Percentiles rank a stretch among this genome's conserved stretches.
phyloP scores from a whole-genome alignment of 2,797 vertebrate genomes.

The Pseudochaenichthys georgianus region DNA sequence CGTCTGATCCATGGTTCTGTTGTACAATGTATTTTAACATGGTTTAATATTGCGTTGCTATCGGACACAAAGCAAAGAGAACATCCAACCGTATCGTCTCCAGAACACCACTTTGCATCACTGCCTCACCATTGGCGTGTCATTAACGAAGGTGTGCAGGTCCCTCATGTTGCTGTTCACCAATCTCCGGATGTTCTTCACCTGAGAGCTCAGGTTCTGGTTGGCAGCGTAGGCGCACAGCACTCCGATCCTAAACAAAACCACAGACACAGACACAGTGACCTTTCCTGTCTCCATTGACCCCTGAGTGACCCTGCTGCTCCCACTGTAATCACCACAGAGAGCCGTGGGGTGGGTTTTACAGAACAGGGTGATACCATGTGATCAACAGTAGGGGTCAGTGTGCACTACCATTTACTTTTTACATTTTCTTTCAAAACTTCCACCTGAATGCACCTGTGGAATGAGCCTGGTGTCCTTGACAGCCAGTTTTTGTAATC shows the following conservation, averaged over 20 bases:
- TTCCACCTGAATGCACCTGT: slow-evolving; percentile 44
- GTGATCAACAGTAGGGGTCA: slow-evolving; percentile 72
- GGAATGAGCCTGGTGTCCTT: slow-evolving; percentile 14
- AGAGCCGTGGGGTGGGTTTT: not conserved
- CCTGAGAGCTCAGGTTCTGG: slow-evolving; percentile 91
- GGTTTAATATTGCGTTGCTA: not conserved
- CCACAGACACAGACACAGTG: slow-evolving; percentile 22
- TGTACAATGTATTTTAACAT: not conserved
- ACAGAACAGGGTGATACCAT: slow-evolving; percentile 28
- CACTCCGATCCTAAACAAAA: slow-evolving; percentile 87
- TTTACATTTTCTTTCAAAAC: not conserved
- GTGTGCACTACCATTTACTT: slow-evolving; percentile 52
- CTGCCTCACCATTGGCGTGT: slow-evolving; percentile 88
- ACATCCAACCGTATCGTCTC: too few relatives aligned
- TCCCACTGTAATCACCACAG: slow-evolving; percentile 5
- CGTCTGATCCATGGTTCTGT: not conserved
- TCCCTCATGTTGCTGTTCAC: slow-evolving; percentile 95
- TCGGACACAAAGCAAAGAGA: not conserved
- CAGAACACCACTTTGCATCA: not conserved
- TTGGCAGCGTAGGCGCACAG: slow-evolving; percentile 92
- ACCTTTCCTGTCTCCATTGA: not conserved
- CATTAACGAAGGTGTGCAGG: slow-evolving; percentile 87
- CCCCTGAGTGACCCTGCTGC: slow-evolving; percentile 12
- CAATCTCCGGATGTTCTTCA: slow-evolving; percentile 87
- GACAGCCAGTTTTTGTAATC: not conserved